These are phyloP conservation scores for Odontesthes bonariensis DNA, from an alignment of 2,113 vertebrate species.

Conservation along the genomic window DNA sequence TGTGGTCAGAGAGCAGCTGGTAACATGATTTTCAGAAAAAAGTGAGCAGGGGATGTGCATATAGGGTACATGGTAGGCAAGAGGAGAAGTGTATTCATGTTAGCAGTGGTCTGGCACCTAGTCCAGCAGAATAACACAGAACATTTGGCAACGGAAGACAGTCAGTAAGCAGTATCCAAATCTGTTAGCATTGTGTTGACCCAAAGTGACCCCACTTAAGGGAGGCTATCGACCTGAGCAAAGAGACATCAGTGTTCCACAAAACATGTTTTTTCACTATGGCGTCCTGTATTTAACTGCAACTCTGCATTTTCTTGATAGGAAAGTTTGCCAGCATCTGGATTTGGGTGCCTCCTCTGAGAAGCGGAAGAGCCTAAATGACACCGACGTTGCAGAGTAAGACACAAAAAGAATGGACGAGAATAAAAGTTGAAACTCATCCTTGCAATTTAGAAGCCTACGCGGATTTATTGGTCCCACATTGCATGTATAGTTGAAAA, in stretches of 20 bases:
- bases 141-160: conserved; percentile 42
- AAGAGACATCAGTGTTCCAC: conserved; percentile 37
- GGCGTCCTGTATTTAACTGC: conserved; percentile 43
- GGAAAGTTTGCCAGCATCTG: conserved; percentile 57
- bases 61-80: conserved; percentile 57
- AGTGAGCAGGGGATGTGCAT: conserved; percentile 63
- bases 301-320: conserved; percentile 59
- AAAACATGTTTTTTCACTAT: conserved; percentile 56
- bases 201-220: conserved; percentile 38
- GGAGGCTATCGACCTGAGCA: conserved; percentile 32
- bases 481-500: conserved; percentile 69
- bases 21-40: conserved; percentile 75
- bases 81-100: conserved; percentile 67
- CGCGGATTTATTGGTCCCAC: conserved; percentile 70
- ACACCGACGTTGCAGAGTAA: conserved; percentile 63
- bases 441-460: conserved; percentile 72
- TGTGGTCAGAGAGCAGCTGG: conserved; percentile 79
- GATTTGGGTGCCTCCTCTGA: conserved; percentile 47
- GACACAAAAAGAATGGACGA: conserved; percentile 63
- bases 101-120: conserved; percentile 66
- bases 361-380: conserved; percentile 49
- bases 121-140: conserved; percentile 57
- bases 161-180: conserved; percentile 28
- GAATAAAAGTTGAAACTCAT: conserved; percentile 57
- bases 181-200: conserved; percentile 37